phyloP scores from a whole-genome alignment of 92 coral and sea anemone species.

The Parazoanthus darwini region DNA sequence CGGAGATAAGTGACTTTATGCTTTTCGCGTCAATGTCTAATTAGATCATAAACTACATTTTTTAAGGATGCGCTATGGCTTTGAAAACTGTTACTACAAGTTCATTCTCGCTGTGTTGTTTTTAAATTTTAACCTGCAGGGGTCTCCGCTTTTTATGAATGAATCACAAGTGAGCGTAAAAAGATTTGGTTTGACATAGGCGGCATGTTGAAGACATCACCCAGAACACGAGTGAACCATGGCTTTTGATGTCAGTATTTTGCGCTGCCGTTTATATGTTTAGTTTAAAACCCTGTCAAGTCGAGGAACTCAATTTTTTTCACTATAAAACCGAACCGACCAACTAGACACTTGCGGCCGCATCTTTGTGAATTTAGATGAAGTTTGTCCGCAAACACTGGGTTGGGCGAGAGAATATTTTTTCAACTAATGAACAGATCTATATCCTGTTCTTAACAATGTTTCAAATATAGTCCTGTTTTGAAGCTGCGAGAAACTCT shows the following conservation, averaged over 20 bases:
- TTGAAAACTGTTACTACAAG: slow-evolving; percentile 23
- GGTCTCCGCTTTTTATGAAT: background rate
- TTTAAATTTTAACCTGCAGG: slow-evolving; percentile 17
- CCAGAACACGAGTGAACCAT: background rate
- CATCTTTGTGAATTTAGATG: slow-evolving; percentile 3
- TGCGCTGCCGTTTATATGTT: too few species aligned
- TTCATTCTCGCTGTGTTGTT: slow-evolving; percentile 31
- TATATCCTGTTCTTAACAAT: background rate
- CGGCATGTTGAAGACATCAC: background rate
- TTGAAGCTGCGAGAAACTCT: background rate
- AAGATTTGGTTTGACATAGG: background rate
- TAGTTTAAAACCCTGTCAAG: background rate
- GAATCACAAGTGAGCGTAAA: background rate
- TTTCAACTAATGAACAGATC: background rate
- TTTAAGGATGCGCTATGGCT: background rate
- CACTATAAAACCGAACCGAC: background rate
- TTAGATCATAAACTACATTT: slow-evolving; percentile 20
- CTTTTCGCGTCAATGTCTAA: slow-evolving; percentile 22
- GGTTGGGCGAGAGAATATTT: background rate
- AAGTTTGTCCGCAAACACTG: background rate
- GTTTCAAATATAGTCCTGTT: background rate
- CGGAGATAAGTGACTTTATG: background rate
- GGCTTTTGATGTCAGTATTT: background rate
- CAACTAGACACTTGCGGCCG: background rate
- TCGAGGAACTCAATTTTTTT: background rate